Conservation (phyloP, 2,113 vertebrate genomes). For the Heterotilapia buettikoferi region DNA sequence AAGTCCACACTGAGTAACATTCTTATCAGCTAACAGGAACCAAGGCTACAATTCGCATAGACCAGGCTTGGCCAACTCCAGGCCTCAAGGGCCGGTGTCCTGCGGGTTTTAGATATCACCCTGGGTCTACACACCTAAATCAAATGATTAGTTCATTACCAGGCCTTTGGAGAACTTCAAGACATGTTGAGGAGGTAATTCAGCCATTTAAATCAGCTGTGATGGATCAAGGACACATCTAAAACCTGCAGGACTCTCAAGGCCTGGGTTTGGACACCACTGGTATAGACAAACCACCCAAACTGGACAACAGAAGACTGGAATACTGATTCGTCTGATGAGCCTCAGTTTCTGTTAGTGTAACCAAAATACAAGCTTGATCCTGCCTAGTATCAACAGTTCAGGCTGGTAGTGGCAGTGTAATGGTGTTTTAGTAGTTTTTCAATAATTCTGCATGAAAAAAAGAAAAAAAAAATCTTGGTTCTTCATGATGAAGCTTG, state of each 20-base stretch:
- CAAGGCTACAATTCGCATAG: neutral
- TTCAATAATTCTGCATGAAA: neutral
- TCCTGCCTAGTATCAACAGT: neutral
- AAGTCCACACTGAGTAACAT: neutral
- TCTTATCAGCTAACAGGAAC: neutral
- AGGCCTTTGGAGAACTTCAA: neutral
- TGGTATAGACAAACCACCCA: neutral
- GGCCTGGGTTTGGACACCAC: neutral
- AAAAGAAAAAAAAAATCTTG: neutral
- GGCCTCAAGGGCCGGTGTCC: fast-evolving
- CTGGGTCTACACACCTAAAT: neutral
- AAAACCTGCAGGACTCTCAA: neutral
- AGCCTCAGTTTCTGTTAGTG: neutral
- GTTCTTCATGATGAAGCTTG: neutral
- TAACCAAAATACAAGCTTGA: neutral
- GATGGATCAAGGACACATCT: neutral
- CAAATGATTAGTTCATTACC: fast-evolving
- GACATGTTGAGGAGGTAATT: neutral
- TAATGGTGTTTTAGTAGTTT: neutral
- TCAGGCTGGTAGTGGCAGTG: neutral
- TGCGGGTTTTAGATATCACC: neutral
- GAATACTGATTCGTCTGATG: fast-evolving
- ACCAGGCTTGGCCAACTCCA: neutral
- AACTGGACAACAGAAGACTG: neutral
- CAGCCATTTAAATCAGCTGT: neutral